Base-by-base conservation (phyloP, 1,140 invertebrate genomes). In the Drosophila albomicans region DNA sequence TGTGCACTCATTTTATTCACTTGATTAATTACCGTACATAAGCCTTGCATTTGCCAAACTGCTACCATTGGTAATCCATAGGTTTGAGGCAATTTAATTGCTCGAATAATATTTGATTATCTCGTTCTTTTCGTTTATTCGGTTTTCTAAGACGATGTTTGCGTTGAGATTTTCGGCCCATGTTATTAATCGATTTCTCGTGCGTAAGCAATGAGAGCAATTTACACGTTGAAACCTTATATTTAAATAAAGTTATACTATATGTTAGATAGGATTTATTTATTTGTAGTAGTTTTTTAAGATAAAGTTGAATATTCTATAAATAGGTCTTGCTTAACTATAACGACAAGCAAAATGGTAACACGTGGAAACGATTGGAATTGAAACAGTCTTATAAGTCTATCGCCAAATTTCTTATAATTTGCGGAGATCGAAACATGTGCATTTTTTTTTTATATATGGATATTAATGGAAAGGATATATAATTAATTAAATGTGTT, bases 21-120 rank as follows among this genome's bases (percentile, higher is more conserved):
- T 65, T 76, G 74, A 76, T 76, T 76, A 76, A 76, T 76, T 76
- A 72, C 68, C 28, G 59, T 76, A 66, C 52, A 52, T 57, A 76
- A 61, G 74, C 52, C 56, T 59, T 72, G 59, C 68, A 72, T 72
- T 75, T 71, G 61, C 52, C 45, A 71, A 58, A 69, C 45, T 46
- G 32, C 41, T 71, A 30, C 38, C 49, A 64, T 51, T 70, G 67
- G 64, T 63, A 35, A 43, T 46, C 6, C 10, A 45, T 63, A 8
- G 11, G 10, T 20, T 35, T 13, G n/a, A 5, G 41, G 11, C n/a
- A 11, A 51, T 70, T 75, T 70, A 75, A 75, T 75, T 63, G 72
- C 59, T 75, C 32, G 49, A 51, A 63, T 70, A 75, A 75, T 75
- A 64, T 69, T 75, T 75, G 72, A 69, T 69, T 75, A 74, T 46